phyloP scores from a whole-genome alignment of 2,797 vertebrate species.

The Smutsia temminckii region DNA sequence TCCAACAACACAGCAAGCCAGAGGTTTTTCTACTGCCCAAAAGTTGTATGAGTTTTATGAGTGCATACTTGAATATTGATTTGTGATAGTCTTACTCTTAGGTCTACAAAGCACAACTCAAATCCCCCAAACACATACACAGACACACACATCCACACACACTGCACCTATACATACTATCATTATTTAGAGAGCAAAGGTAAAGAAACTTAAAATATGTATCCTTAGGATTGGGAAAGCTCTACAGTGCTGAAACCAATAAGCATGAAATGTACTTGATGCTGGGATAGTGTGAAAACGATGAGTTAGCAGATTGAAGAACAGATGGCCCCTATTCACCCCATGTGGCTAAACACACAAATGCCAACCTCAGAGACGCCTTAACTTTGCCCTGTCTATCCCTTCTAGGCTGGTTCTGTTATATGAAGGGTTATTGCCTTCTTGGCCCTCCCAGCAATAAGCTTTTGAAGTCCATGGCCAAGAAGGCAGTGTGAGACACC shows the following conservation, averaged over 20 bases:
- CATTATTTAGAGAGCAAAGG: slow-evolving; percentile 69
- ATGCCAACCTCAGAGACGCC: slow-evolving; percentile 84
- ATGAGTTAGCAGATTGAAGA: slow-evolving; percentile 81
- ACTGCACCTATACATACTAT: neutral
- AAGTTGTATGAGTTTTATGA: slow-evolving; percentile 12
- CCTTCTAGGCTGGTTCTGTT: slow-evolving; percentile 77
- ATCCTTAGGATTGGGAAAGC: slow-evolving; percentile 67
- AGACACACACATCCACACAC: neutral
- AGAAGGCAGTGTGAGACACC: slow-evolving; percentile 83
- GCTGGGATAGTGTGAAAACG: slow-evolving; percentile 80
- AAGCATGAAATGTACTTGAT: slow-evolving; percentile 80
- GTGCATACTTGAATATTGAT: slow-evolving; percentile 13
- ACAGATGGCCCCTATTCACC: slow-evolving; percentile 89
- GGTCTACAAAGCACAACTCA: neutral
- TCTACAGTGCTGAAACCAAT: slow-evolving; percentile 63
- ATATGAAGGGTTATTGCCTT: slow-evolving; percentile 85
- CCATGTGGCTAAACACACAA: slow-evolving; percentile 87
- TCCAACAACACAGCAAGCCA: neutral
- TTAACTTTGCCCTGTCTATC: slow-evolving; percentile 84
- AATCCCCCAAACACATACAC: neutral
- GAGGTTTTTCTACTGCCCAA: neutral
- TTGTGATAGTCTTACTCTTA: slow-evolving; percentile 27
- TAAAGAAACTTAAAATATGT: slow-evolving; percentile 73
- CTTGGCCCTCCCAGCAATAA: slow-evolving; percentile 80
- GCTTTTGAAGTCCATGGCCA: slow-evolving; percentile 89